Conservation (phyloP, 1,140 invertebrate genomes). For the Phymorhynchus buccinoides region DNA sequence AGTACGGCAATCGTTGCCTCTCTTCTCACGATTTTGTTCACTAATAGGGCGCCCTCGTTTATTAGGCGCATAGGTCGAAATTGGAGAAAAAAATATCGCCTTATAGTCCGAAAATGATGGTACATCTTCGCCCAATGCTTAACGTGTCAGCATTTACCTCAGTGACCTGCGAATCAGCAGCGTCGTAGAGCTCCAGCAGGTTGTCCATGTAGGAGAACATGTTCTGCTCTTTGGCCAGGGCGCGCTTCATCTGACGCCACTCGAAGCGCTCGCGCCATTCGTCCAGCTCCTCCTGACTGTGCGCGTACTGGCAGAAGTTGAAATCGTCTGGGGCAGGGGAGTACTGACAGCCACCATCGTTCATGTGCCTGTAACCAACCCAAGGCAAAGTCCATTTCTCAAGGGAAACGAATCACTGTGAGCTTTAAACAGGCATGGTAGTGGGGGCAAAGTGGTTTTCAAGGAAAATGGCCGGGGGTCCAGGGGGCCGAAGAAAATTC, state of each 20-base stretch:
- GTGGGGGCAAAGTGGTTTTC: too few relatives aligned
- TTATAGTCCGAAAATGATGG: neutral
- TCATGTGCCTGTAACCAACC: slow-evolving; percentile 51
- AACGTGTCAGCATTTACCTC: slow-evolving; percentile 60
- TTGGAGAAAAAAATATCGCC: too few relatives aligned
- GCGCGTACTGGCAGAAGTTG: slow-evolving; percentile 68
- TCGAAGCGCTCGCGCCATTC: slow-evolving; percentile 69
- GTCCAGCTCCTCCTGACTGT: slow-evolving; percentile 68
- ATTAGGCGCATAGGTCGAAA: too few relatives aligned
- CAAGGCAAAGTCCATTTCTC: too few relatives aligned
- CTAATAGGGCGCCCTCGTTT: too few relatives aligned
- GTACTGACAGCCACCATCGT: slow-evolving; percentile 61
- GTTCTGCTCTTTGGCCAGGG: slow-evolving; percentile 64
- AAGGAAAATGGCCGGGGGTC: too few relatives aligned
- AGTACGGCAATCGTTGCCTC: too few relatives aligned
- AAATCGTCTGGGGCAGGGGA: slow-evolving; percentile 68
- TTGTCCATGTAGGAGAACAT: slow-evolving; percentile 69
- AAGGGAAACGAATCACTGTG: too few relatives aligned
- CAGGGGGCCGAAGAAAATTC: too few relatives aligned
- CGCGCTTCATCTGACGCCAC: slow-evolving; percentile 68
- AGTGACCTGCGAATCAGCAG: slow-evolving; percentile 54
- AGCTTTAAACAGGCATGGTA: too few relatives aligned
- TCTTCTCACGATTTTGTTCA: too few relatives aligned
- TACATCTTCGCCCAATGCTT: too few relatives aligned
- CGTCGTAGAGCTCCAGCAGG: slow-evolving; percentile 64